Evolutionary conservation across 2,797 vertebrate genomes (phyloP).

Genomic region (Gobionotothen gibberifrons): DNA sequence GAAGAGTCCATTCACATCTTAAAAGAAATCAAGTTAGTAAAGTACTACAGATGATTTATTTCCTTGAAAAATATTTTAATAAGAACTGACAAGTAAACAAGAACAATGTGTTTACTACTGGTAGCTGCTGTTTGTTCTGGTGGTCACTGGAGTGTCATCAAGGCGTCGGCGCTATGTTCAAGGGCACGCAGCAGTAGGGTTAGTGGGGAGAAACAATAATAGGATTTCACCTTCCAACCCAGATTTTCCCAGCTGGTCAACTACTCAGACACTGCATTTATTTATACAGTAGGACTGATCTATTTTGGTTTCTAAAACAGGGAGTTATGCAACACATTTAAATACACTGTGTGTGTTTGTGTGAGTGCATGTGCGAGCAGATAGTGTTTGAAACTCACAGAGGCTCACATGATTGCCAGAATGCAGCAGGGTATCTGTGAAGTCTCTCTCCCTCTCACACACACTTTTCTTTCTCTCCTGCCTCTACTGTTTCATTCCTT

Average conservation of each 20-base stretch:
- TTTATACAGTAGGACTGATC: slow-evolving; percentile 13
- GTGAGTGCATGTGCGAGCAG: slow-evolving; percentile 20
- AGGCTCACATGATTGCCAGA: slow-evolving; percentile 31
- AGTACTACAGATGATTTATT: too few relatives aligned
- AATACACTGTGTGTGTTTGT: slow-evolving; percentile 29
- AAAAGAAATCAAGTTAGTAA: too few relatives aligned
- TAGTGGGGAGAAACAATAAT: background rate
- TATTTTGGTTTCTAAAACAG: slow-evolving; percentile 45
- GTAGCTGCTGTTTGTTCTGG: too few relatives aligned
- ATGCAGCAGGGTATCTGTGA: slow-evolving; percentile 24
- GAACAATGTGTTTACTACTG: too few relatives aligned
- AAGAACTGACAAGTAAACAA: too few relatives aligned
- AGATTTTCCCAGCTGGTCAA: slow-evolving; percentile 8
- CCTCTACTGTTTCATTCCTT: background rate
- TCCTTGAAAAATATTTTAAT: too few relatives aligned
- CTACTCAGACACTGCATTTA: slow-evolving; percentile 4
- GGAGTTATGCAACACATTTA: slow-evolving; percentile 47
- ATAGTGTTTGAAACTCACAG: slow-evolving; percentile 37
- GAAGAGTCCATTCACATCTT: too few relatives aligned
- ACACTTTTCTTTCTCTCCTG: background rate
- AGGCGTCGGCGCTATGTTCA: background rate
- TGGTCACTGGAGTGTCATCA: too few relatives aligned
- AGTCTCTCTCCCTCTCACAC: slow-evolving; percentile 4
- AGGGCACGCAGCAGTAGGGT: background rate
- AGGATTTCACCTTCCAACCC: slow-evolving; percentile 7